Conservation (phyloP, 2,113 vertebrate genomes). For the Microcebus jonahi region DNA sequence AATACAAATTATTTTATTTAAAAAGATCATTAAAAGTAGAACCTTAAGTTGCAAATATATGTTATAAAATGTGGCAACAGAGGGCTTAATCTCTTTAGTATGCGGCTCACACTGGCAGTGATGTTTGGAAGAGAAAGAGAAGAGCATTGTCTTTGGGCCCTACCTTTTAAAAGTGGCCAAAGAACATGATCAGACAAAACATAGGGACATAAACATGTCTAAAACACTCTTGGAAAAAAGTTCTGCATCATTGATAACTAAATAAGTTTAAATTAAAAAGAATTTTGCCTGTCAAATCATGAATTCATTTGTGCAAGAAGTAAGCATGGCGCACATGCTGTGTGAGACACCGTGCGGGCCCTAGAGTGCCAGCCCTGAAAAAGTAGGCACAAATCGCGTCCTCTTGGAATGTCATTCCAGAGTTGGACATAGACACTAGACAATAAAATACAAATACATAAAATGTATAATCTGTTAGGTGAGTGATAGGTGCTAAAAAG, state of each 20-base stretch:
- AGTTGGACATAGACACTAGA: not conserved
- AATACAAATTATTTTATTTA: not conserved
- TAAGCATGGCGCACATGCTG: not conserved
- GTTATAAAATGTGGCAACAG: not conserved
- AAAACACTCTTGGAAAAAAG: not conserved
- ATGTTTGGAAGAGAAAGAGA: not conserved
- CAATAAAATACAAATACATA: not conserved
- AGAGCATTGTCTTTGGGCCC: not conserved
- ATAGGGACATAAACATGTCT: not conserved
- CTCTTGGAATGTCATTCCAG: not conserved
- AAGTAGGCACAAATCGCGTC: not conserved
- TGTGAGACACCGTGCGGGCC: not conserved
- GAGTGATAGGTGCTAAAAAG: not conserved
- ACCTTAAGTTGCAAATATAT: not conserved
- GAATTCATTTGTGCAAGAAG: not conserved
- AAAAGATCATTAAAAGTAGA: not conserved
- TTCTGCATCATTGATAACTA: not conserved
- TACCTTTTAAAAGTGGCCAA: not conserved
- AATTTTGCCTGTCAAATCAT: not conserved
- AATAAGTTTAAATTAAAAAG: constrained; percentile 14
- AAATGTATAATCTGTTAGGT: not conserved
- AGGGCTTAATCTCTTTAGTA: not conserved
- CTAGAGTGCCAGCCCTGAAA: not conserved
- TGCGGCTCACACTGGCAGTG: not conserved
- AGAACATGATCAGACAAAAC: not conserved